Base-by-base conservation (phyloP, 2,113 vertebrate genomes). In the Vimba vimba region DNA sequence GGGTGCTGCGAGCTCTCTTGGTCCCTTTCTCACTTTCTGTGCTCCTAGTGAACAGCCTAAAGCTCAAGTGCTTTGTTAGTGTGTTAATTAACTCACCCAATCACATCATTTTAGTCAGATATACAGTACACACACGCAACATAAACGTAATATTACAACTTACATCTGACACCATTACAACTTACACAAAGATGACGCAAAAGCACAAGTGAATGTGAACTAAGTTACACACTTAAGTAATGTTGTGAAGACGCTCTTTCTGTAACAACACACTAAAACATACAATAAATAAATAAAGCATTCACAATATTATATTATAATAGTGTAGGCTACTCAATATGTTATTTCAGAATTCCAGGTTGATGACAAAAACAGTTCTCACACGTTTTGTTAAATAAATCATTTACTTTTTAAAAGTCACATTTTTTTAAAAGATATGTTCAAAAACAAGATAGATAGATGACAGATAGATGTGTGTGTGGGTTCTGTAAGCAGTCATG, bases 401-500 rank as follows among this genome's bases (percentile, higher is more conserved):
- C 1, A 30, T 30, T 30, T 43, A 43, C 8, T 43, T 43, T 43
- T 43, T 9, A 43, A 9, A 43, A 2, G 43, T 30, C 1, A 30
- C 27, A 9, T 43, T 43, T 43, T 9, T 43, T 43, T 43, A 43
- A 43, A 27, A 43, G 43, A 43, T 43, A 43, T 43, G 9, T 43
- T 43, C 43, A 43, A 43, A 43, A 43, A 43, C 43, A 10, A 12
- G 79, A 47, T 10, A 8, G 52, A 57, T 12, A 6, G 7, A 27
- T 45, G 27, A 25, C 6, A 85, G 71, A 59, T 57, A 64, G 27
- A 47, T 23, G 30, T 27, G 71, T 75, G 73, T 57, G 52, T 19
- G 43, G 52, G 66, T 80, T 73, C 33, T 76, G 82, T 57, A 68
- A 83, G 57, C 33, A 60, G 79, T 85, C 85, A 83, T n/a, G 74